Conservation (phyloP, 2,888 invertebrate genomes). For the Acleris holmiana region DNA sequence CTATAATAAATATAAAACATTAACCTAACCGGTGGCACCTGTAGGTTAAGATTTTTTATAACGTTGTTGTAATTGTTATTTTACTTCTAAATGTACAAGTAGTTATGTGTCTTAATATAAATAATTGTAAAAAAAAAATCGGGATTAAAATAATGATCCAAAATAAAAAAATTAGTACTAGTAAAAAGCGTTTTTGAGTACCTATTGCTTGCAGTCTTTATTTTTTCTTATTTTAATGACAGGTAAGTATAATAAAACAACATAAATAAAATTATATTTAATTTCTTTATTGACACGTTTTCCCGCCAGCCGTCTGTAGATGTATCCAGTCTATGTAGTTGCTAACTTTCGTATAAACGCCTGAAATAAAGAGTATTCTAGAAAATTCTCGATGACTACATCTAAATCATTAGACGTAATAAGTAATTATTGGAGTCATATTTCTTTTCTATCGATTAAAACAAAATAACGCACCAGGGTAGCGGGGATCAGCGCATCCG, state of each 20-base stretch:
- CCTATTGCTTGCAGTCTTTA: too few species aligned
- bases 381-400: background rate
- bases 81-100: too few species aligned
- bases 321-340: conserved; percentile 82
- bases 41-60: too few species aligned
- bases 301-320: conserved; percentile 59
- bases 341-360: conserved; percentile 86
- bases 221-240: too few species aligned
- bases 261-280: conserved; percentile 29
- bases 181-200: too few species aligned
- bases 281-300: conserved; percentile 62
- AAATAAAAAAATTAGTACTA: too few species aligned
- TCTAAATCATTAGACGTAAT: background rate
- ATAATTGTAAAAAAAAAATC: too few species aligned
- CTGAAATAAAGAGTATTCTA: conserved; percentile 53
- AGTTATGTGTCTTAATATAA: too few species aligned
- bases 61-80: too few species aligned
- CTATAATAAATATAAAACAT: too few species aligned
- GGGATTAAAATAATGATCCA: too few species aligned
- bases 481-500: conserved; percentile 85
- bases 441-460: background rate
- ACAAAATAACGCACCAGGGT: conserved; percentile 68
- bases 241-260: conserved; percentile 1
- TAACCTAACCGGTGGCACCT: too few species aligned
- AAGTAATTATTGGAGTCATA: background rate